Conservation (phyloP, 2,113 vertebrate genomes). For the Thalassarche chlororhynchos region DNA sequence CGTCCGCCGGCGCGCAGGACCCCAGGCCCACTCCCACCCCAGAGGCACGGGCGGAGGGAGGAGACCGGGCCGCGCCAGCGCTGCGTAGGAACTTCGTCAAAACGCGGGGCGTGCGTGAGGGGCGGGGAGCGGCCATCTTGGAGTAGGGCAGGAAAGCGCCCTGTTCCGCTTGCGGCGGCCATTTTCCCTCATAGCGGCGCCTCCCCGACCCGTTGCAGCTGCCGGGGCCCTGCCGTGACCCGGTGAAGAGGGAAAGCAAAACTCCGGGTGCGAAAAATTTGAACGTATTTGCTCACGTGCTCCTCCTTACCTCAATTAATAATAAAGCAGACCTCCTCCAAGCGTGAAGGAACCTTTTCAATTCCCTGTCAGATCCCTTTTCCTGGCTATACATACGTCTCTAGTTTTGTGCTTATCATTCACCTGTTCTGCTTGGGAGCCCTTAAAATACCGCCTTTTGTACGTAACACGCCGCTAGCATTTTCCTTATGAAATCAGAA, state of each 20-base stretch:
- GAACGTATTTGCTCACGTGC: accelerated
- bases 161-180: accelerated
- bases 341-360: too few species aligned
- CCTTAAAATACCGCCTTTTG: not conserved
- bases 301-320: not conserved
- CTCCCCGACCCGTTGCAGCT: accelerated
- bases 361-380: not conserved
- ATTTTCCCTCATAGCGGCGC: not conserved
- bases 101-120: not conserved
- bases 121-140: not conserved
- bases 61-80: not conserved
- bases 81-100: not conserved
- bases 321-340: not conserved
- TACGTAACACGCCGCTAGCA: not conserved
- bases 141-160: not conserved
- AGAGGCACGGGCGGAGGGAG: not conserved
- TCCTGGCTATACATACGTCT: accelerated
- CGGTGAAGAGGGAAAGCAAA: accelerated
- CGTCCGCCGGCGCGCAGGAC: not conserved
- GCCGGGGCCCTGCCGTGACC: not conserved
- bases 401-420: accelerated
- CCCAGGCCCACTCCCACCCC: not conserved
- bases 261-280: accelerated
- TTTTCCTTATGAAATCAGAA: accelerated
- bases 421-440: too few species aligned